phyloP scores from a whole-genome alignment of 2,113 vertebrate species.

The Harpagus bidentatus region DNA sequence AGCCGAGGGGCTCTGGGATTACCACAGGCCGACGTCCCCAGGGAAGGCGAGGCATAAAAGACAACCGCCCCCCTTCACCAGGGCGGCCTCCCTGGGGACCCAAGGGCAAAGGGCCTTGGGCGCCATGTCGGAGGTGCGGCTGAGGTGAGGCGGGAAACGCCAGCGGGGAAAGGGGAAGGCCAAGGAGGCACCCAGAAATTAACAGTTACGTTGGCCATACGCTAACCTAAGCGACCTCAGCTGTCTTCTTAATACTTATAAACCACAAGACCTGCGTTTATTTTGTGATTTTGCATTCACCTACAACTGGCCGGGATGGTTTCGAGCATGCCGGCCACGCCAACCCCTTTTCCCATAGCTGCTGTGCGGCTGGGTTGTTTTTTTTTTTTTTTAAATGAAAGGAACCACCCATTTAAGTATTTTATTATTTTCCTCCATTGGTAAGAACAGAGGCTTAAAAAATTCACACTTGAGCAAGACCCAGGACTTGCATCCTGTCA shows the following conservation, averaged over 20 bases:
- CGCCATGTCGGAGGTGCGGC: not conserved
- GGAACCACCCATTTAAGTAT: not conserved
- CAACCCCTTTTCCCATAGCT: not conserved
- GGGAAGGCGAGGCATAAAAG: not conserved
- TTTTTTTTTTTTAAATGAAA: not conserved
- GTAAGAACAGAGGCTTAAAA: not conserved
- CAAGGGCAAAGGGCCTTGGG: not conserved
- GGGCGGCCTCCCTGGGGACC: not conserved
- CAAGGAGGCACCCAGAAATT: not conserved
- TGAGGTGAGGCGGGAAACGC: not conserved
- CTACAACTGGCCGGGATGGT: not conserved
- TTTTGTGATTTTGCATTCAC: not conserved
- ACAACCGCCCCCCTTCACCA: not conserved
- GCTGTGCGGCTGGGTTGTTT: accelerated
- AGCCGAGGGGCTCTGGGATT: not conserved
- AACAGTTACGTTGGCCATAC: not conserved
- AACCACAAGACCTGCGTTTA: not conserved
- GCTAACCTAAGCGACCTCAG: not conserved
- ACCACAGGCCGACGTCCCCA: accelerated
- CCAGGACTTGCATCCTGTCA: not conserved
- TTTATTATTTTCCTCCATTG: not conserved
- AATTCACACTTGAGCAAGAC: not conserved
- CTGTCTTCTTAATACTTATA: not conserved
- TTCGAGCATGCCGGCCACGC: not conserved
- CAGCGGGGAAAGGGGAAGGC: not conserved